Evolutionary conservation across 1,140 invertebrate species (phyloP).

Genomic region (Aphelenchoides fujianensis): DNA sequence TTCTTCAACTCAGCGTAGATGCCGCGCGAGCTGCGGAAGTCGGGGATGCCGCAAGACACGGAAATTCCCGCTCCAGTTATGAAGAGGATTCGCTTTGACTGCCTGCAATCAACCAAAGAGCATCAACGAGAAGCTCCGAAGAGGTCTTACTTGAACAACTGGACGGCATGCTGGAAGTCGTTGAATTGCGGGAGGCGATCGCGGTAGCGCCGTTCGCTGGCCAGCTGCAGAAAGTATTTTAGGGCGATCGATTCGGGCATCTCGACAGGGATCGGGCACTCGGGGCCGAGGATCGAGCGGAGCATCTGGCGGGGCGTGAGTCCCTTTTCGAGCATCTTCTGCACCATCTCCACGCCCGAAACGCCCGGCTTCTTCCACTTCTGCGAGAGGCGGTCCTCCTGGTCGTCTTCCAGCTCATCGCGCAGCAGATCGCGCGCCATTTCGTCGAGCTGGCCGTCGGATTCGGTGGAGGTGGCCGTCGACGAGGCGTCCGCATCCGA

Average conservation of each 20-base stretch:
- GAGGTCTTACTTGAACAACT: constrained; percentile 37
- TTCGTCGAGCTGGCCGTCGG: background rate
- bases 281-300: constrained; percentile 6
- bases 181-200: constrained; percentile 42
- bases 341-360: constrained; percentile 3
- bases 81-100: constrained; percentile 63
- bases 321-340: constrained; percentile 22
- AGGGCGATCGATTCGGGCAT: constrained; percentile 4
- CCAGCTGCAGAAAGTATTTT: constrained; percentile 13
- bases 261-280: constrained; percentile 8
- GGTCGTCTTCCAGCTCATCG: background rate
- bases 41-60: constrained; percentile 67
- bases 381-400: constrained; percentile 7
- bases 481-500: background rate
- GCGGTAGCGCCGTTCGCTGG: constrained; percentile 23
- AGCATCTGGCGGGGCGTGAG: constrained; percentile 22
- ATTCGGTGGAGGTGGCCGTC: background rate
- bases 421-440: background rate
- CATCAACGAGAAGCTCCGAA: background rate
- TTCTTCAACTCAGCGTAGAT: constrained; percentile 82
- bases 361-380: constrained; percentile 16
- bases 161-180: constrained; percentile 43
- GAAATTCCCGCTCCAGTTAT: constrained; percentile 66
- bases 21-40: constrained; percentile 70
- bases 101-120: constrained; percentile 33